phyloP scores from a whole-genome alignment of 2,888 invertebrate species.

The Napeogenes inachia region DNA sequence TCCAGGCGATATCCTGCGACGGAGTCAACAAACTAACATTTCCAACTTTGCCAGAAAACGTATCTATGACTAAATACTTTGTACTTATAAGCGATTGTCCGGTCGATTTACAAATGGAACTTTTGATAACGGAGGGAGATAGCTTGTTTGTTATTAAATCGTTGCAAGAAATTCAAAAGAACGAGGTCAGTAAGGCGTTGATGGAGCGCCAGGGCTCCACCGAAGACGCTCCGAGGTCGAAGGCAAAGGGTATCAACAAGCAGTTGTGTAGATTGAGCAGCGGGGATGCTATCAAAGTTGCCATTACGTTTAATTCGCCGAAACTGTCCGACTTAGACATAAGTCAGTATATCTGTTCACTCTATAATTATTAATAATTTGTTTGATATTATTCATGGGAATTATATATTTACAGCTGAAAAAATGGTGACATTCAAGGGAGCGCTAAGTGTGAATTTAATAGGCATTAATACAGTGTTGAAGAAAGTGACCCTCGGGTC shows the following conservation, averaged over 20 bases:
- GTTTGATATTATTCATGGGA: background rate
- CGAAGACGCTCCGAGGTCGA: conserved; percentile 46
- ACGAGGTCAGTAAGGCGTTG: conserved; percentile 58
- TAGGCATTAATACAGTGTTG: conserved; percentile 50
- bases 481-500: conserved; percentile 54
- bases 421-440: conserved; percentile 45
- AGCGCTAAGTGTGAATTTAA: conserved; percentile 51
- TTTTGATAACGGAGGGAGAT: conserved; percentile 52
- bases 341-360: conserved; percentile 41
- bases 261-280: conserved; percentile 59
- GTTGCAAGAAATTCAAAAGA: conserved; percentile 62
- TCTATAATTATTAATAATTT: background rate
- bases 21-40: conserved; percentile 59
- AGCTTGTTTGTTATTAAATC: conserved; percentile 55
- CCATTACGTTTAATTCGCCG: conserved; percentile 57
- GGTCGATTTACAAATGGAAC: conserved; percentile 54
- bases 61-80: conserved; percentile 48
- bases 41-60: conserved; percentile 50
- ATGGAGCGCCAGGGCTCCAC: conserved; percentile 46
- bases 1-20: conserved; percentile 62
- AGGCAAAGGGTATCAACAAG: conserved; percentile 49
- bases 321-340: conserved; percentile 47
- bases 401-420: conserved; percentile 26
- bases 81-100: conserved; percentile 63
- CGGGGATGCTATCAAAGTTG: conserved; percentile 61